Evolutionary conservation across 2,888 invertebrate genomes (phyloP), one percentile per base, ranked within the genome.

Genomic region (Slavum lentiscoides): DNA sequence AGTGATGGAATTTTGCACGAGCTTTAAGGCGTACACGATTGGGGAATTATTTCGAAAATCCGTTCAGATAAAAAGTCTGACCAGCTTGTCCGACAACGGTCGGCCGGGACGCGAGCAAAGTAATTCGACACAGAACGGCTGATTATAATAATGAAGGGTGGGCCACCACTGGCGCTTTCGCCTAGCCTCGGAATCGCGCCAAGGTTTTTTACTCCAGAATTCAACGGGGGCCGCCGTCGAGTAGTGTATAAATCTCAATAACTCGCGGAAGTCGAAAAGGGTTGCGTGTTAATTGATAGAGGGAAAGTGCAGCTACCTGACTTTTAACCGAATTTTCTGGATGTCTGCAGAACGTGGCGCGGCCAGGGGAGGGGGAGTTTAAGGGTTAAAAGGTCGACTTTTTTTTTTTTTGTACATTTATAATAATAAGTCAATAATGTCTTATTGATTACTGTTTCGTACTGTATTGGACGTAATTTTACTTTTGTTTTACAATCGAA

Each of bases 71-170:
- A 6, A 49, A n/a, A n/a, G 30, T 30, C 30, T 30, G 30, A 30
- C 30, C 43, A 6, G 13, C 15, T 9, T 55, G 55, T 19, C 21
- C 55, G 55, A 55, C 21, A 37, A 64, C 64, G 64, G 53, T 58
- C 37, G 55, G 8, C 2, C n/a, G 5, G 17, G 2, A 19, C 64
- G 37, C 21, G 4, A 30, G 55, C 37, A 74, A 64, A 74, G 21
- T 66, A 37, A 39, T 66, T 74, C 64, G 55, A 74, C 64, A 66
- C 21, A 39, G 8, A 9, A 49, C 49, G 49, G 55, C 64, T 74
- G 37, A 74, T 74, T 74, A n/a, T n/a, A 74, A 74, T 30, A 74
- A 74, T 74, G 55, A 55, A 66, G 21, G 55, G 37, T 1, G 30
- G 30, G 1, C 30, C 1, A 30, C 30, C 30, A 7, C 43, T 9